Evolutionary conservation across 2,797 vertebrate species (phyloP).

Genomic region (Intellagama lesueurii): DNA sequence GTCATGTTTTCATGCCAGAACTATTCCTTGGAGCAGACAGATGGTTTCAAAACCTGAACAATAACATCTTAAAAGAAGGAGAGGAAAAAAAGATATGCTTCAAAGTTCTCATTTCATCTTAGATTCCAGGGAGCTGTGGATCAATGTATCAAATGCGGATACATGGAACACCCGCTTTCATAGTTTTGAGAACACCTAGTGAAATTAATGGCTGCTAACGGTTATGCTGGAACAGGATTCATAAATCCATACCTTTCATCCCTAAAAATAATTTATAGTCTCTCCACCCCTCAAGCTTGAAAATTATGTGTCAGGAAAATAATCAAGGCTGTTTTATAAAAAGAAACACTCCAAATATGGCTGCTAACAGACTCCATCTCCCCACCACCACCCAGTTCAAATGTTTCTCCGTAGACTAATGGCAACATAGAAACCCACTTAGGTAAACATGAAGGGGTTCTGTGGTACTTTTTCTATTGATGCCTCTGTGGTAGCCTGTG

Average conservation of each 20-base stretch:
- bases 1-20: slow-evolving; percentile 17
- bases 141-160: slow-evolving; percentile 4
- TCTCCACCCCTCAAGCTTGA: neutral
- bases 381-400: neutral
- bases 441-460: neutral
- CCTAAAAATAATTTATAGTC: slow-evolving; percentile 25
- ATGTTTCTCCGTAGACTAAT: neutral
- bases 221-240: neutral
- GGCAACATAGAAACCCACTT: neutral
- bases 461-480: neutral
- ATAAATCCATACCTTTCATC: slow-evolving; percentile 12
- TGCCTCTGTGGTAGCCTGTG: neutral
- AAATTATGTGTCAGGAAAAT: neutral
- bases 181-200: neutral
- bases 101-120: neutral
- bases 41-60: slow-evolving; percentile 26
- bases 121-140: neutral
- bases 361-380: neutral
- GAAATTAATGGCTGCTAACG: neutral
- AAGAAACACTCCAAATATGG: neutral
- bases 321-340: neutral
- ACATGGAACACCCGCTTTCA: neutral
- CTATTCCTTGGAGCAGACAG: slow-evolving; percentile 14
- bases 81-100: neutral
- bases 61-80: neutral